phyloP scores from a whole-genome alignment of 2,888 invertebrate genomes.

The Ectemnius continuus region DNA sequence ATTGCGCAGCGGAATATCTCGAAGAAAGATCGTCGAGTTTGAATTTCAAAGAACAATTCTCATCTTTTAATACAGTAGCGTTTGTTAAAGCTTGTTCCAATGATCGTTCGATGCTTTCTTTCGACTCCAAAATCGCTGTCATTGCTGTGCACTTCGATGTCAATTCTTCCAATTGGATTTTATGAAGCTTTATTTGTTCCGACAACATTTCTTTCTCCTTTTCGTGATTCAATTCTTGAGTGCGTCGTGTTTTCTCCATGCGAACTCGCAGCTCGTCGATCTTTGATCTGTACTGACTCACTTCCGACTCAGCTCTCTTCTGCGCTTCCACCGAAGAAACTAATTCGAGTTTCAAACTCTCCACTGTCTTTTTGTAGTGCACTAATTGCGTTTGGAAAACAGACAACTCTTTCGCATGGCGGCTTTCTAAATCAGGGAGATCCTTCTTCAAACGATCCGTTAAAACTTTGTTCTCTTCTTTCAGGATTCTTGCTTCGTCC shows the following conservation, averaged over 20 bases:
- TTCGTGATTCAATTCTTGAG: conserved; percentile 62
- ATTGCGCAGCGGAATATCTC: conserved; percentile 68
- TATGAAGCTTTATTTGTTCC: conserved; percentile 71
- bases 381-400: conserved; percentile 70
- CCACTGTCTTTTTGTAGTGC: conserved; percentile 70
- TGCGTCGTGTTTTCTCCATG: conserved; percentile 47
- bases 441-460: conserved; percentile 67
- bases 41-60: conserved; percentile 68
- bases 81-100: conserved; percentile 72
- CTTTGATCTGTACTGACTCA: conserved; percentile 59
- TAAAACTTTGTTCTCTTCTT: conserved; percentile 63
- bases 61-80: conserved; percentile 65
- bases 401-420: conserved; percentile 72
- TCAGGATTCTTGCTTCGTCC: conserved; percentile 62
- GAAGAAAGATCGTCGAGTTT: conserved; percentile 70
- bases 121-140: conserved; percentile 71
- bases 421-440: conserved; percentile 66
- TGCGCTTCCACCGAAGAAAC: conserved; percentile 66
- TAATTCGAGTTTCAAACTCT: conserved; percentile 70
- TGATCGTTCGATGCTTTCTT: conserved; percentile 74
- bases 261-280: conserved; percentile 58
- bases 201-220: conserved; percentile 65
- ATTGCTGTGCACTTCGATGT: conserved; percentile 72
- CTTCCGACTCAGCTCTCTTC: conserved; percentile 61
- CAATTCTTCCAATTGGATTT: conserved; percentile 71